Percentiles rank a stretch among this genome's conserved stretches.
Evolutionary conservation across 2,113 vertebrate genomes (phyloP).

Genomic region (Toxotes chatareus): DNA sequence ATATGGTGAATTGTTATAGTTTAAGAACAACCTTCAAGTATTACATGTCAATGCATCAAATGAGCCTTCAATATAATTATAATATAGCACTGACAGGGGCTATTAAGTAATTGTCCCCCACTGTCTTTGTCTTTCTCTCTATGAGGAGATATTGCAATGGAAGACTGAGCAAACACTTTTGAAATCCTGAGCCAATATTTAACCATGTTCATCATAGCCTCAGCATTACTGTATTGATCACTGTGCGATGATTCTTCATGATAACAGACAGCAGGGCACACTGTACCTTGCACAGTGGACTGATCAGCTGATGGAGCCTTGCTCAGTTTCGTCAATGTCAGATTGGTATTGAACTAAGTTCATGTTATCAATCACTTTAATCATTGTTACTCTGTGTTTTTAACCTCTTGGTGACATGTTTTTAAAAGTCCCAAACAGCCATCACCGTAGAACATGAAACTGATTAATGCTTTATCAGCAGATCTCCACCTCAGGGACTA

Average conservation of each 20-base stretch:
- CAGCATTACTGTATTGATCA: slow-evolving; percentile 42
- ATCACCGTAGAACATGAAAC: background rate
- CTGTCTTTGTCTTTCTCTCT: background rate
- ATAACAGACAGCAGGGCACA: background rate
- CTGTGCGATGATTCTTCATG: background rate
- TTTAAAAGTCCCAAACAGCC: slow-evolving; percentile 7
- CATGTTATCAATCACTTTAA: slow-evolving; percentile 30
- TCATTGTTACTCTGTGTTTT: slow-evolving; percentile 10
- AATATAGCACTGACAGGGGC: background rate
- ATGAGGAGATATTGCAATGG: background rate
- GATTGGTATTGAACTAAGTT: background rate
- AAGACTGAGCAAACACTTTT: slow-evolving; percentile 41
- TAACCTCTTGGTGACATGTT: no score
- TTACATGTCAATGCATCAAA: no score
- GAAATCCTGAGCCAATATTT: slow-evolving; percentile 59
- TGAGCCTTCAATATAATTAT: no score
- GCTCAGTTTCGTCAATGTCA: slow-evolving; percentile 8
- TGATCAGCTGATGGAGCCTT: slow-evolving; percentile 14
- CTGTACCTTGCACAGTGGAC: slow-evolving; percentile 49
- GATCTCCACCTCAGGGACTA: slow-evolving; percentile 42
- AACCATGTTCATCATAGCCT: slow-evolving; percentile 19
- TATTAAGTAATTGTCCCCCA: background rate
- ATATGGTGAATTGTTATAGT: no score
- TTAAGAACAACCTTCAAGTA: no score
- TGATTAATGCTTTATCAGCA: slow-evolving; percentile 39